Percentiles rank a stretch among this genome's conserved stretches.
Evolutionary conservation across 2,113 vertebrate genomes (phyloP).

Genomic region (Hylia prasina): DNA sequence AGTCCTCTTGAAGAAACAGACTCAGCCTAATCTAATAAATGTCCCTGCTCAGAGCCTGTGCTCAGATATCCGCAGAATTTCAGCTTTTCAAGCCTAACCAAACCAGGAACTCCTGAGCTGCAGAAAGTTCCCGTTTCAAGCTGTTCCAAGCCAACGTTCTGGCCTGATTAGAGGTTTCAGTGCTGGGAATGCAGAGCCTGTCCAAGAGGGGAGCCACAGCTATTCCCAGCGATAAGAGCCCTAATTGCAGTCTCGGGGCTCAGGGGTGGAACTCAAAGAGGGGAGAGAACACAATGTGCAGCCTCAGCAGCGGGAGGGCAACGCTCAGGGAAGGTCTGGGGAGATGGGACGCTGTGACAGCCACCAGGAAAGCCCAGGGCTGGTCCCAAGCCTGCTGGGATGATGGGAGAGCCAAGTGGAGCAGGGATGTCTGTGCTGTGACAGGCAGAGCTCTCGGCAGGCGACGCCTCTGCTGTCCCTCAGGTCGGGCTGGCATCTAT

Average conservation of each 20-base stretch:
- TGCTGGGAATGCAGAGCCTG: constrained; percentile 8
- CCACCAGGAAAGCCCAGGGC: background rate
- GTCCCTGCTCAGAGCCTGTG: background rate
- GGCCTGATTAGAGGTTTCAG: constrained; percentile 21
- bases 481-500: background rate
- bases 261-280: background rate
- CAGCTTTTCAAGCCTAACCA: background rate
- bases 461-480: background rate
- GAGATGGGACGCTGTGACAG: background rate
- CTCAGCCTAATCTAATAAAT: background rate
- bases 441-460: background rate
- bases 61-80: background rate
- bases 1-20: background rate
- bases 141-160: background rate
- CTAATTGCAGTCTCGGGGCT: background rate
- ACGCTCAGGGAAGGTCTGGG: background rate
- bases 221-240: background rate
- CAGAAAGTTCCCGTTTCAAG: background rate
- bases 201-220: constrained; percentile 12
- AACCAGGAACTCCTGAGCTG: constrained; percentile 28
- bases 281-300: background rate
- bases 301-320: background rate
- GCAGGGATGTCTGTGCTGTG: background rate
- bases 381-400: background rate
- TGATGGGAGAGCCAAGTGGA: background rate